A percentile compares a stretch with the other conserved stretches of the same genome.
Conservation (phyloP, 1,140 invertebrate species). For the Lordiphosa clarofinis region DNA sequence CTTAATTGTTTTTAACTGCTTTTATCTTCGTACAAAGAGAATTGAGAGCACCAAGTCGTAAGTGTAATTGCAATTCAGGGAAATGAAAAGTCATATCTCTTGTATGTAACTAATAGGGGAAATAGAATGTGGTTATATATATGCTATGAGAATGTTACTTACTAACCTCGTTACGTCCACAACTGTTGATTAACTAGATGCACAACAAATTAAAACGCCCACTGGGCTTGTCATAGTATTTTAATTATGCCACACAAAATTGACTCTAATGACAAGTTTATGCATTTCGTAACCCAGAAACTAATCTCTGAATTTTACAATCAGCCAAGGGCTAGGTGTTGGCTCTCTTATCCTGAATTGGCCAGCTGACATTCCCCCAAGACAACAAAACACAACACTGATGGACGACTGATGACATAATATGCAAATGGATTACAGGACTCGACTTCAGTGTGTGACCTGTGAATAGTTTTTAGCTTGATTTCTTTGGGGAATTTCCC, state of each 20-base stretch:
- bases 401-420: conserved; percentile 74
- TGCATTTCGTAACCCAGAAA: conserved; percentile 27
- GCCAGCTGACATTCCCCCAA: conserved; percentile 59
- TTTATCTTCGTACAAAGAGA: conserved; percentile 45
- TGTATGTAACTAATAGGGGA: neutral
- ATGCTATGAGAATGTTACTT: conserved; percentile 9
- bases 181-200: conserved; percentile 54
- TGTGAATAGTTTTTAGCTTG: conserved; percentile 75
- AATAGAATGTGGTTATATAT: neutral
- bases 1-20: conserved; percentile 76
- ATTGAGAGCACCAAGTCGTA: conserved; percentile 28
- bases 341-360: conserved; percentile 7
- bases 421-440: conserved; percentile 63
- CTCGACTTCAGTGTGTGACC: conserved; percentile 30
- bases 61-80: conserved; percentile 25
- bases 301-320: conserved; percentile 69
- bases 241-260: conserved; percentile 47
- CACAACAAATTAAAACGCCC: conserved; percentile 9
- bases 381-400: conserved; percentile 64
- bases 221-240: conserved; percentile 14
- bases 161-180: conserved; percentile 62
- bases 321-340: conserved; percentile 23
- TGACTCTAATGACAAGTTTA: conserved; percentile 56
- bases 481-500: conserved; percentile 69
- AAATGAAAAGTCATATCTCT: conserved; percentile 23